Conservation (phyloP, 2,113 vertebrate genomes). For the Dromiciops gliroides region DNA sequence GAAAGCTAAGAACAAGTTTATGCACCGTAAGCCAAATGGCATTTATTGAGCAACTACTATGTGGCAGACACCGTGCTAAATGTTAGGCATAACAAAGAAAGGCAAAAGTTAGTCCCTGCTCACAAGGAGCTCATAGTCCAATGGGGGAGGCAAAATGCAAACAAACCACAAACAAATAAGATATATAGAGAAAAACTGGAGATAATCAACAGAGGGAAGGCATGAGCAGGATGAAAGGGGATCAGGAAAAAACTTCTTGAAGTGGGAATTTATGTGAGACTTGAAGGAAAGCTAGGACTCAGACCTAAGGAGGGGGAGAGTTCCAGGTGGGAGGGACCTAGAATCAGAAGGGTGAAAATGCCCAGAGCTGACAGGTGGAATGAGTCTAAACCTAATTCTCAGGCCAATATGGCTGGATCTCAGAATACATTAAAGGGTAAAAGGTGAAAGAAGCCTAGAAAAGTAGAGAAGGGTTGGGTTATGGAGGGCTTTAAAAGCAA, state of each 20-base stretch:
- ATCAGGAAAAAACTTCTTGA: neutral
- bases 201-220: neutral
- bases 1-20: neutral
- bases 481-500: neutral
- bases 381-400: neutral
- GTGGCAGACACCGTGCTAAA: neutral
- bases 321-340: neutral
- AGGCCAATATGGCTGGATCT: neutral
- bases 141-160: neutral
- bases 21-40: neutral
- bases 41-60: neutral
- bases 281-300: neutral
- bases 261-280: neutral
- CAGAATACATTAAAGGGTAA: neutral
- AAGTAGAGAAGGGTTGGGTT: neutral
- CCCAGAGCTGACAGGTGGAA: neutral
- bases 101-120: neutral
- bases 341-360: too few relatives aligned
- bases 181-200: too few relatives aligned
- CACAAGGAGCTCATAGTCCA: neutral
- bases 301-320: neutral
- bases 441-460: neutral
- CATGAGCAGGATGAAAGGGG: too few relatives aligned
- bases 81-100: neutral
- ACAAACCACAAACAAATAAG: too few relatives aligned